Base-by-base conservation (phyloP, 2,888 invertebrate genomes). In the Synergus japonicus region DNA sequence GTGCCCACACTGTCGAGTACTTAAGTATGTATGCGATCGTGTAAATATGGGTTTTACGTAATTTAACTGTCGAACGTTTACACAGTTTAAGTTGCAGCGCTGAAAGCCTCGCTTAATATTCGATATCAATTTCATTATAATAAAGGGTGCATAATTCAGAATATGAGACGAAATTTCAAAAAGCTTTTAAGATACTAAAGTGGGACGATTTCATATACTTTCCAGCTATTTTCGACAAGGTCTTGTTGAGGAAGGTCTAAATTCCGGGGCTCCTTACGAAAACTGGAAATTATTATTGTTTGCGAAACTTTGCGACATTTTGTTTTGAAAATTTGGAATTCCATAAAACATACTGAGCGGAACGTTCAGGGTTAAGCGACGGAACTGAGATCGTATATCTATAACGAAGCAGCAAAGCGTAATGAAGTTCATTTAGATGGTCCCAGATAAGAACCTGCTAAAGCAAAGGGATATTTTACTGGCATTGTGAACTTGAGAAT, bases 391-490 rank as follows among this genome's bases (percentile, higher is more conserved):
- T 86, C 83, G 81, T 87, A 86, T 87, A 86, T 81, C 82, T 81
- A 86, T 85, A 86, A 87, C 86, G 86, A 86, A 88, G 87, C 86
- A 83, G 86, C 85, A 85, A 86, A 86, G 86, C 87, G 86, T 87
- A 88, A 88, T 86, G 86, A 87, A 88, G 85, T 88, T 86, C 85
- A 86, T 87, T 87, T 87, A 87, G 88, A 88, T 88, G 79, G 83
- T 83, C 83, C 81, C 83, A 83, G 88, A 88, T 87, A 88, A 87
- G 84, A 82, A 81, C 79, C 82, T 84, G 80, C 81, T 82, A 77
- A 80, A 77, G 79, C 81, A 79, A 79, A 80, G 80, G 81, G 79
- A 77, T 81, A 83, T 81, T 83, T 83, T 78, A 80, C 80, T 81
- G 76, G 78, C 78, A 58, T 77, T 44, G 78, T 80, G 82, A 83